Evolutionary conservation across 2,113 vertebrate species (phyloP).

Genomic region (Pachypanchax playfairii): DNA sequence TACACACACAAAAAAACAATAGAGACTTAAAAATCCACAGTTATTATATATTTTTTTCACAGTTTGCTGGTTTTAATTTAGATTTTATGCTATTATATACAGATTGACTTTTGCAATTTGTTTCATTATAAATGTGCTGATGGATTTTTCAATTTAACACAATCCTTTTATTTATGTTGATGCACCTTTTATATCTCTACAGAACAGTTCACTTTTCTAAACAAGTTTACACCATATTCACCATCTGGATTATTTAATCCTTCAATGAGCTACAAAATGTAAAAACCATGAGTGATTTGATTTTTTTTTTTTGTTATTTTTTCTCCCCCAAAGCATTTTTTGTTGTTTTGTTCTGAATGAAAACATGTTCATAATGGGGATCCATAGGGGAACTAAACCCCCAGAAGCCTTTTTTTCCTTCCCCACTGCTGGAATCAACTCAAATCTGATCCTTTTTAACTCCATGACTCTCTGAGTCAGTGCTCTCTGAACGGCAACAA

Average conservation of each 20-base stretch:
- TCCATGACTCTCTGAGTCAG: constrained; percentile 50
- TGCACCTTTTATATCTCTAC: not conserved
- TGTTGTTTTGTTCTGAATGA: constrained; percentile 27
- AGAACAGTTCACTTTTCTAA: constrained; percentile 6
- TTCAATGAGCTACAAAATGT: constrained; percentile 43
- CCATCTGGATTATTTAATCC: constrained; percentile 52
- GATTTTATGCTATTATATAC: constrained; percentile 1
- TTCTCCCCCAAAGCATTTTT: constrained; percentile 26
- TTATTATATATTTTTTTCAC: too few relatives aligned
- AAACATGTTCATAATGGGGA: constrained; percentile 43
- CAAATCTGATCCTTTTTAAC: constrained; percentile 61
- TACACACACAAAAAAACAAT: too few relatives aligned
- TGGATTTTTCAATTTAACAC: not conserved
- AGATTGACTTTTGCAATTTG: not conserved
- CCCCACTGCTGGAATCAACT: constrained; percentile 40
- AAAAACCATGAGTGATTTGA: constrained; percentile 37
- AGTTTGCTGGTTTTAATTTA: not conserved
- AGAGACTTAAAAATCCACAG: not conserved
- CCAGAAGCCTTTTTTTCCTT: constrained; percentile 40
- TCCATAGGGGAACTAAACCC: constrained; percentile 48
- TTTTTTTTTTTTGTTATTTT: too few relatives aligned
- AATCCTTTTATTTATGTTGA: not conserved
- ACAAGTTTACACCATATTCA: constrained; percentile 16
- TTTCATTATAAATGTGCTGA: not conserved
- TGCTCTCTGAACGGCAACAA: constrained; percentile 58